phyloP scores from a whole-genome alignment of 2,113 vertebrate genomes.

The Oreochromis aureus region DNA sequence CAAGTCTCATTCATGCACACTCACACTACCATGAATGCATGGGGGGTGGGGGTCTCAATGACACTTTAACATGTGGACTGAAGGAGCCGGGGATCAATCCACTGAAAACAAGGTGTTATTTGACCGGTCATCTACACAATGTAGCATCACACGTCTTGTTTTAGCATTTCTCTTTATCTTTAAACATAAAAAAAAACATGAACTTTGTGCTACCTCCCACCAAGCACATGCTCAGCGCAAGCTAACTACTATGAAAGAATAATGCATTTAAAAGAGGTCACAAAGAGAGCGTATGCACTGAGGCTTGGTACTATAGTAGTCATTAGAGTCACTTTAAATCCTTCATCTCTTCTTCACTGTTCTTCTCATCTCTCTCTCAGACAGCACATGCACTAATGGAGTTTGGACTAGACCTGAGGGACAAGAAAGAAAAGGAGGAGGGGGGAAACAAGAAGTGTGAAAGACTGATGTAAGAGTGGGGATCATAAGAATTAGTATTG shows the following conservation, averaged over 20 bases:
- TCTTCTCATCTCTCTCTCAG: slow-evolving; percentile 4
- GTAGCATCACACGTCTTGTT: background rate
- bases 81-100: background rate
- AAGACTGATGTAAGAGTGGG: background rate
- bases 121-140: background rate
- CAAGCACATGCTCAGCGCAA: background rate
- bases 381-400: slow-evolving; percentile 30
- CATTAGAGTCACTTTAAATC: slow-evolving; percentile 49
- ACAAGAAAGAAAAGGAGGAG: background rate
- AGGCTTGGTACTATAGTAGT: slow-evolving; percentile 20
- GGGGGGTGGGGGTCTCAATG: background rate
- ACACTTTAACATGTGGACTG: background rate
- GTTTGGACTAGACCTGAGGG: slow-evolving; percentile 45
- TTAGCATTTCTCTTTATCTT: background rate
- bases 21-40: background rate
- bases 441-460: background rate
- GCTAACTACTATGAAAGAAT: background rate
- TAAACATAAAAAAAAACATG: background rate
- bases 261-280: background rate
- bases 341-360: slow-evolving; percentile 27
- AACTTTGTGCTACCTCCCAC: background rate
- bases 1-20: background rate
- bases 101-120: background rate
- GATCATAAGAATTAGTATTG: slow-evolving; percentile 17
- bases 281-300: background rate